phyloP scores from a whole-genome alignment of 2,113 vertebrate species.

The Pao palembangensis region DNA sequence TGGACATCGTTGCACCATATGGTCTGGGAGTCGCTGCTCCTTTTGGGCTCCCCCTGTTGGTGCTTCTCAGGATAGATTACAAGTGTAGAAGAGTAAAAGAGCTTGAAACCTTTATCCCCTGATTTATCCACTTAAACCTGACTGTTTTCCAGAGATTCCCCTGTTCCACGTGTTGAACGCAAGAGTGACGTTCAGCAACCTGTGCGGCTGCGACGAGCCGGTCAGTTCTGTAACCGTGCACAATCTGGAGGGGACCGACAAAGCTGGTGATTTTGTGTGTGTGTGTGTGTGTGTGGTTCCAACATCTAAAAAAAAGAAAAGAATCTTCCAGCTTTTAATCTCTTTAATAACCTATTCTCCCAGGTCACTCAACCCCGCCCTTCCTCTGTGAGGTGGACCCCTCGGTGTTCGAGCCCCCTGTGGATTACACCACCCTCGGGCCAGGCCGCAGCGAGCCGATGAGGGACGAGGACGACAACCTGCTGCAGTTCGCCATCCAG shows the following conservation, averaged over 20 bases:
- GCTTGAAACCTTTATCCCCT: too few species aligned
- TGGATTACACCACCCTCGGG: conserved; percentile 87
- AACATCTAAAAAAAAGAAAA: background rate
- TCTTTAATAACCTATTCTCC: background rate
- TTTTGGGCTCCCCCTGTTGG: too few species aligned
- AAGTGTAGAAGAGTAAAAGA: too few species aligned
- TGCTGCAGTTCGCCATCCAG: conserved; percentile 94
- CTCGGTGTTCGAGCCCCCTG: conserved; percentile 85
- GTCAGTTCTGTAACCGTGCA: conserved; percentile 74
- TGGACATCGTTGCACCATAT: too few species aligned
- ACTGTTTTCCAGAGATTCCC: conserved; percentile 73
- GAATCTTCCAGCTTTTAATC: background rate
- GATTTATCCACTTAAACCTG: too few species aligned
- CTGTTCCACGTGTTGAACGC: conserved; percentile 81
- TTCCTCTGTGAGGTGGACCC: conserved; percentile 88
- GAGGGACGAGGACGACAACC: conserved; percentile 88
- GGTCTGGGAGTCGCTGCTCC: too few species aligned
- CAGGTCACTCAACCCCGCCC: conserved; percentile 69
- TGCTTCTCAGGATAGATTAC: too few species aligned
- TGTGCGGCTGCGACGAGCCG: conserved; percentile 79
- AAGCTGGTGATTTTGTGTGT: conserved; percentile 65
- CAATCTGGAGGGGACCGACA: conserved; percentile 51
- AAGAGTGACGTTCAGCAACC: conserved; percentile 81
- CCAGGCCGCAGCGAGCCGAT: conserved; percentile 86
- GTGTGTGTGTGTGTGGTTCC: background rate